phyloP scores from a whole-genome alignment of 2,797 vertebrate species.

The Petrocephalus schoutedeni region DNA sequence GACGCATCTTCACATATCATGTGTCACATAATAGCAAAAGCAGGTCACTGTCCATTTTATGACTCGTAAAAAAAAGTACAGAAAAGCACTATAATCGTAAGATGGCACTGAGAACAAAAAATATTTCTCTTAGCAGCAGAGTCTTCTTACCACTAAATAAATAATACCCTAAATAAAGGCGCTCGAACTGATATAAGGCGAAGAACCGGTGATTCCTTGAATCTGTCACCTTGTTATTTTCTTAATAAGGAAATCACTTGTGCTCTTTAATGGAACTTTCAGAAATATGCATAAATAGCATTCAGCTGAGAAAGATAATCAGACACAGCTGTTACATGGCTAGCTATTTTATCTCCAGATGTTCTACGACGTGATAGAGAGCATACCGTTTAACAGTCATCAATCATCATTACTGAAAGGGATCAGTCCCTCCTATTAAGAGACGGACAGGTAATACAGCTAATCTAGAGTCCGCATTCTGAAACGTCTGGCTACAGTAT shows the following conservation, averaged over 20 bases:
- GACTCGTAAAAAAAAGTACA: not conserved
- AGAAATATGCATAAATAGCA: not conserved
- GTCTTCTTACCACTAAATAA: not conserved
- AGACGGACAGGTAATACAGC: not conserved
- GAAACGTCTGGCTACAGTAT: not conserved
- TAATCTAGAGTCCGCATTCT: not conserved
- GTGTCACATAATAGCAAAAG: constrained; percentile 6
- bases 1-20: not conserved
- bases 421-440: not conserved
- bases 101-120: not conserved
- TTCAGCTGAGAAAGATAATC: not conserved
- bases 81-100: not conserved
- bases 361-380: not conserved
- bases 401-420: constrained; percentile 5
- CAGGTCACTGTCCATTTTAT: constrained; percentile 13
- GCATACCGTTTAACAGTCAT: not conserved
- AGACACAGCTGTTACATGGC: not conserved
- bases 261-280: not conserved
- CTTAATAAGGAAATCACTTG: not conserved
- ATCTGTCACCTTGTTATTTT: not conserved
- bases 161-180: not conserved
- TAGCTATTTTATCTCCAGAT: constrained; percentile 14
- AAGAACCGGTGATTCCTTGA: not conserved
- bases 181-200: not conserved
- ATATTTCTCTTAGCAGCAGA: not conserved